phyloP scores from a whole-genome alignment of 2,888 invertebrate species.

The Melanostoma mellinum region DNA sequence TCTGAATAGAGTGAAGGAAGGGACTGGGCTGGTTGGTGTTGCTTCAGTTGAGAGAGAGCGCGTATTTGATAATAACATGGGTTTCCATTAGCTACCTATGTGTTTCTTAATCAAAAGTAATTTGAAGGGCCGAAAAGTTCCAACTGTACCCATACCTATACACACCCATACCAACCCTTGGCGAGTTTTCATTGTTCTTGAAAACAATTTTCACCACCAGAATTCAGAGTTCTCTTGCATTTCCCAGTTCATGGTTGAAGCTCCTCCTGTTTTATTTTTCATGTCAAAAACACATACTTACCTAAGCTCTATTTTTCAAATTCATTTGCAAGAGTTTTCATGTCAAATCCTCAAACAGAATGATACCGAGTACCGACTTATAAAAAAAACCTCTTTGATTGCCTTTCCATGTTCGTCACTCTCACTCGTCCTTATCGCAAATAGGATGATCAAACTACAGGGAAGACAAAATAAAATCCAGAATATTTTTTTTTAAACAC shows the following conservation, averaged over 20 bases:
- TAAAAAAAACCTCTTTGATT: conserved; percentile 43
- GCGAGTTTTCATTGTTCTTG: too few species aligned
- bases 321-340: background rate
- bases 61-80: conserved; percentile 5
- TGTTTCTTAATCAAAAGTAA: too few species aligned
- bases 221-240: too few species aligned
- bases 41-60: background rate
- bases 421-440: conserved; percentile 2
- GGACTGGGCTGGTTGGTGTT: conserved; percentile 11
- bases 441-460: conserved; percentile 21
- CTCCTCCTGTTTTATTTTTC: too few species aligned
- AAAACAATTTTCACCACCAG: too few species aligned
- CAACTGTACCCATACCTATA: too few species aligned
- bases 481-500: conserved; percentile 28
- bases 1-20: conserved; percentile 4
- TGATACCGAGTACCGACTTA: background rate
- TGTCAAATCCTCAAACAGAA: background rate
- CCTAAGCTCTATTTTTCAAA: too few species aligned
- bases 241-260: too few species aligned
- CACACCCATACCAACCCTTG: too few species aligned
- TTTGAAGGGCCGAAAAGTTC: too few species aligned
- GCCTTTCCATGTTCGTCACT: conserved; percentile 55
- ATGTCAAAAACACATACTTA: too few species aligned
- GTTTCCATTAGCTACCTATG: too few species aligned
- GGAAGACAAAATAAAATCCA: conserved; percentile 29